Conservation (phyloP, 1,140 invertebrate genomes). For the Drosophila pseudoobscura region DNA sequence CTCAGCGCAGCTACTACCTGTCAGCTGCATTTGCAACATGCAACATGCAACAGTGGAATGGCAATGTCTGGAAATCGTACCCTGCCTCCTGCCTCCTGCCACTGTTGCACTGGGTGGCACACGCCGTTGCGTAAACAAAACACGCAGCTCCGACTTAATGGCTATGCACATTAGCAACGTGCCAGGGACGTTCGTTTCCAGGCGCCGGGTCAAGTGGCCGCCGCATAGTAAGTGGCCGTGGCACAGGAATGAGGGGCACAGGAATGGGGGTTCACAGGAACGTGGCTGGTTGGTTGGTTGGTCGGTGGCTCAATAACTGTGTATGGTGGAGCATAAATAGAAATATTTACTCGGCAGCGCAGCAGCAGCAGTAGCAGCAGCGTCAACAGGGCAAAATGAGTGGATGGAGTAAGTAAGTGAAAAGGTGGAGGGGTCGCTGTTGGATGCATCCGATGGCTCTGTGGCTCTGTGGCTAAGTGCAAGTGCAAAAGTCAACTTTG, state of each 20-base stretch:
- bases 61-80: constrained; percentile 36
- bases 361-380: constrained; percentile 35
- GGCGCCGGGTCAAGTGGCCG: constrained; percentile 60
- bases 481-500: constrained; percentile 49
- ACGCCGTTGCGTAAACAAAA: constrained; percentile 79
- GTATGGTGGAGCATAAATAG: constrained; percentile 63
- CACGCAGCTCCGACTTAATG: constrained; percentile 76
- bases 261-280: not conserved
- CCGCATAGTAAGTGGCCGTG: constrained; percentile 17
- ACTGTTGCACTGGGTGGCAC: constrained; percentile 5
- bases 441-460: no score
- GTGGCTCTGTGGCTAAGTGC: constrained; percentile 20
- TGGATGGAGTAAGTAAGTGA: constrained; percentile 17
- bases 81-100: constrained; percentile 12
- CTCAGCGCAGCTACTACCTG: constrained; percentile 46
- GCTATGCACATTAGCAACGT: constrained; percentile 78
- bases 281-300: constrained; percentile 39
- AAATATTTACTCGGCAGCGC: constrained; percentile 71
- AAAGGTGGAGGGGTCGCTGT: not conserved
- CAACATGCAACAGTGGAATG: constrained; percentile 64
- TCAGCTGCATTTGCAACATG: constrained; percentile 68
- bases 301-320: constrained; percentile 70
- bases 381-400: constrained; percentile 47
- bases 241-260: no score
- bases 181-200: constrained; percentile 50